phyloP scores from a whole-genome alignment of 2,888 invertebrate genomes.

The Ligdia adustata region DNA sequence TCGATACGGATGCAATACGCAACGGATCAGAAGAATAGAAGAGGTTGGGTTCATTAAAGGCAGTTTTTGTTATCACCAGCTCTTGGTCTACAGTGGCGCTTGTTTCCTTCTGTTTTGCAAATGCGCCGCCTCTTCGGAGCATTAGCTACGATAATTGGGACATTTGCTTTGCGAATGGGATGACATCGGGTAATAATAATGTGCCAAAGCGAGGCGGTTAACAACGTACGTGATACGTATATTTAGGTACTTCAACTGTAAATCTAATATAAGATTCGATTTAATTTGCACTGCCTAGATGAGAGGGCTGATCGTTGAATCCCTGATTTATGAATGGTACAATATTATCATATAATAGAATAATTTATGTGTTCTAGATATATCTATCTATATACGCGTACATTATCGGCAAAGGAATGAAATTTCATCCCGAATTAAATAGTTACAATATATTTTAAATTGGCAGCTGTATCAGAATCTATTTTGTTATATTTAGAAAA shows the following conservation, averaged over 20 bases:
- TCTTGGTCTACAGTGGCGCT: constrained; percentile 25
- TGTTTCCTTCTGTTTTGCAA: constrained; percentile 44
- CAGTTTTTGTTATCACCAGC: no score
- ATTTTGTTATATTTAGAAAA: no score
- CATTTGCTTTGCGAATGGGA: constrained; percentile 75
- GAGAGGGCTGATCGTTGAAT: constrained; percentile 8
- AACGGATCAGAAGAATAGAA: no score
- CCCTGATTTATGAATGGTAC: not conserved
- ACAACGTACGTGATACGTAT: constrained; percentile 56
- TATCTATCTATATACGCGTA: no score
- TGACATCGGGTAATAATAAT: constrained; percentile 64
- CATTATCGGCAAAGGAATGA: no score
- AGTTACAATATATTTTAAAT: no score
- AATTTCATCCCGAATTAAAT: no score
- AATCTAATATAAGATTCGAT: constrained; percentile 47
- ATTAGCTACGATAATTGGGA: constrained; percentile 81
- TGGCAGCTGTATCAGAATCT: no score
- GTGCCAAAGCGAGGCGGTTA: constrained; percentile 48
- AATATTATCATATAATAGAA: no score
- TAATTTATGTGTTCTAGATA: no score
- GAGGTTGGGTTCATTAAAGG: no score
- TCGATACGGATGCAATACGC: no score
- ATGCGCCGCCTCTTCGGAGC: constrained; percentile 60
- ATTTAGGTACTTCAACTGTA: not conserved
- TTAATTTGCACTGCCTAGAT: constrained; percentile 15